Percentiles rank a stretch among this genome's conserved stretches.
phyloP scores from a whole-genome alignment of 2,113 vertebrate species.

The Octodon degus region DNA sequence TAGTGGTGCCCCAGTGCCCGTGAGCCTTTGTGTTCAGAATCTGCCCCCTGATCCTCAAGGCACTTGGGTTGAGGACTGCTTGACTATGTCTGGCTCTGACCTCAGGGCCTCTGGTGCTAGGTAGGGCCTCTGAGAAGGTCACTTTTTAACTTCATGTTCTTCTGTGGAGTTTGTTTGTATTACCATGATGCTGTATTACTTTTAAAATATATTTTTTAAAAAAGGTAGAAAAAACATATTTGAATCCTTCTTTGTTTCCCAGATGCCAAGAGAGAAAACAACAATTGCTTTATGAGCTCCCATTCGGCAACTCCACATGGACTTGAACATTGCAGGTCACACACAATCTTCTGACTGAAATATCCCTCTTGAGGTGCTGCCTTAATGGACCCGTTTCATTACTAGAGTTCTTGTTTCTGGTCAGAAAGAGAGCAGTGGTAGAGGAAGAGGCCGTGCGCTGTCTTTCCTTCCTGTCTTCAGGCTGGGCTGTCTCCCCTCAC shows the following conservation, averaged over 20 bases:
- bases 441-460: background rate
- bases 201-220: background rate
- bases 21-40: background rate
- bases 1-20: background rate
- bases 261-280: background rate
- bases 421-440: background rate
- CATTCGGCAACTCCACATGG: background rate
- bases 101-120: background rate
- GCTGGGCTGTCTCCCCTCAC: background rate
- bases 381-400: background rate
- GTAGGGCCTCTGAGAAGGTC: background rate
- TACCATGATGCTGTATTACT: background rate
- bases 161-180: background rate
- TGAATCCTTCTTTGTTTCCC: background rate
- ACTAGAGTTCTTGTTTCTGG: background rate
- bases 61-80: background rate
- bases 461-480: slow-evolving; percentile 5
- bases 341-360: background rate
- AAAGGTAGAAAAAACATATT: background rate
- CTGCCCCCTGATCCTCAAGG: background rate
- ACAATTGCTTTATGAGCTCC: background rate
- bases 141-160: background rate
- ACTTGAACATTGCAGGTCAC: background rate
- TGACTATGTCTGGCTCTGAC: background rate
- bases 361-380: background rate